A percentile compares a stretch with the other conserved stretches of the same genome.
phyloP scores from a whole-genome alignment of 1,140 invertebrate genomes.

The Macrostomum lignano region DNA sequence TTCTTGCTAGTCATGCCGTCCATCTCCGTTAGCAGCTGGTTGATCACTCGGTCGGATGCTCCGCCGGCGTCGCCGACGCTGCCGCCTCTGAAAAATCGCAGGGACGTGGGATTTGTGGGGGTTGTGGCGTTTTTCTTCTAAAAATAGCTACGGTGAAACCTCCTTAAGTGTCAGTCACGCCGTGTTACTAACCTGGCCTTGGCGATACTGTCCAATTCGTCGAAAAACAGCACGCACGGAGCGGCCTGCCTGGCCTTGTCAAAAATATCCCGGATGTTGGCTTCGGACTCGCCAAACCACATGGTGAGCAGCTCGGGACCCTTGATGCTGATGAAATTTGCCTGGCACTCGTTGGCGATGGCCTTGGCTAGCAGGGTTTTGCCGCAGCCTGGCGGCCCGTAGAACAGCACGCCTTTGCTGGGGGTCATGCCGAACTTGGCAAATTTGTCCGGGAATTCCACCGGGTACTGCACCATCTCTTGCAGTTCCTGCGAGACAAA shows the following conservation, averaged over 20 bases:
- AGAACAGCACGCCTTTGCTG: constrained; percentile 85
- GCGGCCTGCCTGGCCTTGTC: constrained; percentile 97
- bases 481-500: constrained; percentile 85
- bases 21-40: constrained; percentile 98
- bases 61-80: constrained; percentile 53
- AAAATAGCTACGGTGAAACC: no score
- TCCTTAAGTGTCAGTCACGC: no score
- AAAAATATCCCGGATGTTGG: constrained; percentile 94
- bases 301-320: constrained; percentile 93
- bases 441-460: constrained; percentile 98
- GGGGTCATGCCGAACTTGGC: constrained; percentile 99
- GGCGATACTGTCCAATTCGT: constrained; percentile 95
- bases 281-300: constrained; percentile 99
- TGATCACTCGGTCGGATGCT: constrained; percentile 91
- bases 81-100: no score
- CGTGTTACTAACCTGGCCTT: constrained; percentile 36
- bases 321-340: constrained; percentile 97
- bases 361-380: constrained; percentile 94
- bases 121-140: no score
- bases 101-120: no score
- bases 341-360: constrained; percentile 97
- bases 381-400: constrained; percentile 72
- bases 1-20: constrained; percentile 99
- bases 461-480: constrained; percentile 85
- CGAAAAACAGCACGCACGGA: constrained; percentile 94